phyloP scores from a whole-genome alignment of 2,797 vertebrate genomes.

The Philypnodon macrostomus region DNA sequence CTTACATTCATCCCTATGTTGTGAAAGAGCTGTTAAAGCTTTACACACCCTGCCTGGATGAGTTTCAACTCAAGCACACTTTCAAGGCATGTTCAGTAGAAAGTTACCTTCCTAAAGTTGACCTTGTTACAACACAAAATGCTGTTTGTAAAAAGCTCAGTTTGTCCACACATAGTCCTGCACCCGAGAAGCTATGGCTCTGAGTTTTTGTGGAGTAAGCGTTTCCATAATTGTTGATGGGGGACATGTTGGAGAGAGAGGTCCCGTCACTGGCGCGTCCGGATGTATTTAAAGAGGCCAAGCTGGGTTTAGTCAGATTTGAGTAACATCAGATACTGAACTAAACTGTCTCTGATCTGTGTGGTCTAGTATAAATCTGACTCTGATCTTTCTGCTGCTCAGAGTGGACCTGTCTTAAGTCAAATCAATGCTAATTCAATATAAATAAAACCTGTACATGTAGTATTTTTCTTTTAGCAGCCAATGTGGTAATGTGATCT shows the following conservation, averaged over 20 bases:
- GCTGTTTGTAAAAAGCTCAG: neutral
- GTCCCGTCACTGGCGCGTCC: neutral
- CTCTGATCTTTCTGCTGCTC: slow-evolving; percentile 42
- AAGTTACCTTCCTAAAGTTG: neutral
- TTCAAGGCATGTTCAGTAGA: no score
- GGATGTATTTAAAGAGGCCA: slow-evolving; percentile 42
- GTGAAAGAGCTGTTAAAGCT: slow-evolving; percentile 49
- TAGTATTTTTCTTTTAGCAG: slow-evolving; percentile 25
- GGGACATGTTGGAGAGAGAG: slow-evolving; percentile 12
- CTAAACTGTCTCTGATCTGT: no score
- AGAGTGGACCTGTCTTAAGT: slow-evolving; percentile 24
- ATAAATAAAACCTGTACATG: slow-evolving; percentile 58
- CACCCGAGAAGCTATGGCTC: slow-evolving; percentile 23
- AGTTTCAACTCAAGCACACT: no score
- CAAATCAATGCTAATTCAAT: slow-evolving; percentile 71
- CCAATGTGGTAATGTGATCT: slow-evolving; percentile 29
- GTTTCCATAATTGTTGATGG: slow-evolving; percentile 46
- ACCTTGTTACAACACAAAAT: neutral
- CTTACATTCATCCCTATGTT: slow-evolving; percentile 36
- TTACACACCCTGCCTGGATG: slow-evolving; percentile 26
- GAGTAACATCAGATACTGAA: slow-evolving; percentile 3
- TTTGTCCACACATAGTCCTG: slow-evolving; percentile 11
- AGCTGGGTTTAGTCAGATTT: slow-evolving; percentile 17
- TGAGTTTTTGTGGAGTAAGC: slow-evolving; percentile 51
- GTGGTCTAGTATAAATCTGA: slow-evolving; percentile 29